Conservation (phyloP, 2,113 vertebrate genomes). For the Phaethornis superciliosus region DNA sequence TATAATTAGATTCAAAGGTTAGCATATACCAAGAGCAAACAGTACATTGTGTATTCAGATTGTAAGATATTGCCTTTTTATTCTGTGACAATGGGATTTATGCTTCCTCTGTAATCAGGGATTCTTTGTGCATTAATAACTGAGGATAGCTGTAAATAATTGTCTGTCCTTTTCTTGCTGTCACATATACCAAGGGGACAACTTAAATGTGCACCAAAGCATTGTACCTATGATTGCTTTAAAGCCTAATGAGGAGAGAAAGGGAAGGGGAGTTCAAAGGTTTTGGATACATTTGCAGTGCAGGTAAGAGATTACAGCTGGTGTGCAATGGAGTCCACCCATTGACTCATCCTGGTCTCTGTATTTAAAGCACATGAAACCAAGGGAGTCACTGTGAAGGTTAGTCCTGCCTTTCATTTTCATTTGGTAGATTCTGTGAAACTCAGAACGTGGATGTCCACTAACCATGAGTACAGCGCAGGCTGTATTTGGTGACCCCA, state of each 20-base stretch:
- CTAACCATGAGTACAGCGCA: neutral
- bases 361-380: neutral
- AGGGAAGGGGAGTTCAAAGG: neutral
- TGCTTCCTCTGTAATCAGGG: neutral
- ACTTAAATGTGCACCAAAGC: neutral
- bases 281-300: neutral
- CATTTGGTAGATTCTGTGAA: neutral
- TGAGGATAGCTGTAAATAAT: neutral
- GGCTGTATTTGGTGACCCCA: neutral
- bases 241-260: neutral
- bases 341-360: neutral
- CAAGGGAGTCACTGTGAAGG: neutral
- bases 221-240: neutral
- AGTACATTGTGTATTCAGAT: neutral
- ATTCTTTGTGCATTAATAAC: neutral
- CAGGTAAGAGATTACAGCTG: neutral
- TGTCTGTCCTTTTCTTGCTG: neutral
- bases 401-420: neutral
- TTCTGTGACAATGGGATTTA: neutral
- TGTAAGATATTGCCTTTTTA: neutral
- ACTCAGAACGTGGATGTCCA: fast-evolving
- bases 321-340: neutral
- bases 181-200: neutral
- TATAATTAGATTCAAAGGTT: conserved; percentile 2
- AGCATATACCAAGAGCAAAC: neutral